Evolutionary conservation across 2,888 invertebrate genomes (phyloP).

Genomic region (Omphaloscelis lunosa): DNA sequence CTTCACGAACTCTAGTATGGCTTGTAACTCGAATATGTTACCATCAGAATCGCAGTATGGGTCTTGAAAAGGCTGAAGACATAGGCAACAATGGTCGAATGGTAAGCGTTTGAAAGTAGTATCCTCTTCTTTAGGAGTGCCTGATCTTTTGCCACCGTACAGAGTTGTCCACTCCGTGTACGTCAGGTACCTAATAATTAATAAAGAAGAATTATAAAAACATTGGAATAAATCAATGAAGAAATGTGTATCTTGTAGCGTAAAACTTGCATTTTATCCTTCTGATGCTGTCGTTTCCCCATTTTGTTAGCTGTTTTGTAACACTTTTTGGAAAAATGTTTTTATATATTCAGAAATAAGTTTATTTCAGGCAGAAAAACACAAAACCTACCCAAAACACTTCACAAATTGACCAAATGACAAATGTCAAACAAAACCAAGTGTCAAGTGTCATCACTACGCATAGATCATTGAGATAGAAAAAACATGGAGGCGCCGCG

Average conservation of each 20-base stretch:
- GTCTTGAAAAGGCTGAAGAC: conserved; percentile 97
- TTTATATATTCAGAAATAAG: not conserved
- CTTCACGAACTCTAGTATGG: conserved; percentile 96
- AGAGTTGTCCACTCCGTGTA: conserved; percentile 97
- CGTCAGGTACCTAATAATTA: conserved; percentile 93
- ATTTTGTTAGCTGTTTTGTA: conserved; percentile 88
- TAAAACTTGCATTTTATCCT: conserved; percentile 95
- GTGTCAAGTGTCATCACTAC: too few species aligned
- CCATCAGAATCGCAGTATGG: conserved; percentile 98
- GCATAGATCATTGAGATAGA: too few species aligned
- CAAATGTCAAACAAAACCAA: not conserved
- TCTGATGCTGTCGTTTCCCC: conserved; percentile 98
- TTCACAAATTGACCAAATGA: too few species aligned
- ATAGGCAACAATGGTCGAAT: conserved; percentile 97
- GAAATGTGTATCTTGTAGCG: not conserved
- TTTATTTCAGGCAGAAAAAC: not conserved
- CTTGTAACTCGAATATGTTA: conserved; percentile 97
- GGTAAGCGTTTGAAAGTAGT: conserved; percentile 97
- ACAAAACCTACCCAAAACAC: not conserved
- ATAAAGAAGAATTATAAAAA: not conserved
- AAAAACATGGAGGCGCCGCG: too few species aligned
- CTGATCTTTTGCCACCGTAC: conserved; percentile 96
- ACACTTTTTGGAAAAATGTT: not conserved
- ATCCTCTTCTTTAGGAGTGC: conserved; percentile 93
- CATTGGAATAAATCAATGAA: not conserved